These are phyloP conservation scores for Macaca nemestrina DNA, from an alignment of 2,113 vertebrate species.

Conservation along the genomic window DNA sequence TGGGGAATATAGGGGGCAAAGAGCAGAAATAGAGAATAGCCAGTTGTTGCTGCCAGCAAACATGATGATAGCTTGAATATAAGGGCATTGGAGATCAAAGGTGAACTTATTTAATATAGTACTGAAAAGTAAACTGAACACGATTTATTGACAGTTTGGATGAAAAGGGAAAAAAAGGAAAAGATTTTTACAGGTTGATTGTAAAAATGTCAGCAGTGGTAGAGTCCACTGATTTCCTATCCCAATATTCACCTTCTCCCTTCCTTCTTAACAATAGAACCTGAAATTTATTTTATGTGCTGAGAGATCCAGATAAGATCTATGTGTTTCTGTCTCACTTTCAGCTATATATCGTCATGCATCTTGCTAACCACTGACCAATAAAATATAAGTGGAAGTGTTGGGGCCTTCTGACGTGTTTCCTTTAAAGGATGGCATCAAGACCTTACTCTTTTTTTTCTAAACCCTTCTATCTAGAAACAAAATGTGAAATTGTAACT, in stretches of 20 bases:
- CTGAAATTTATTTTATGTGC: background rate
- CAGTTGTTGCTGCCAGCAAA: background rate
- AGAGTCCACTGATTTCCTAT: background rate
- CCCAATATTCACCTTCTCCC: background rate
- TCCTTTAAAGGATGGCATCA: background rate
- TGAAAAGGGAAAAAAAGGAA: background rate
- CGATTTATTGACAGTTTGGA: background rate
- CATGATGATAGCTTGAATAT: background rate
- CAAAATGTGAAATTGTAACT: background rate
- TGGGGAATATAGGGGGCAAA: background rate
- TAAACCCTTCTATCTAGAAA: background rate
- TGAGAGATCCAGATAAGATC: background rate
- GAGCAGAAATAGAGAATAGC: background rate
- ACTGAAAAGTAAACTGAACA: background rate
- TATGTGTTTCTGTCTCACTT: background rate
- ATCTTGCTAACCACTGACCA: background rate
- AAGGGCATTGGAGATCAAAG: background rate
- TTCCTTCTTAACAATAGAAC: background rate
- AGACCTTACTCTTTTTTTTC: background rate
- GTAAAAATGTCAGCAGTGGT: background rate
- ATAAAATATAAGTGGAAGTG: background rate
- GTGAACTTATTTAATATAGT: background rate
- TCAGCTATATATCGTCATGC: background rate
- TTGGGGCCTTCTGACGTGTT: background rate
- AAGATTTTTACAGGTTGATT: background rate